Base-by-base conservation (phyloP, 2,888 invertebrate genomes). In the Plagodis pulveraria region DNA sequence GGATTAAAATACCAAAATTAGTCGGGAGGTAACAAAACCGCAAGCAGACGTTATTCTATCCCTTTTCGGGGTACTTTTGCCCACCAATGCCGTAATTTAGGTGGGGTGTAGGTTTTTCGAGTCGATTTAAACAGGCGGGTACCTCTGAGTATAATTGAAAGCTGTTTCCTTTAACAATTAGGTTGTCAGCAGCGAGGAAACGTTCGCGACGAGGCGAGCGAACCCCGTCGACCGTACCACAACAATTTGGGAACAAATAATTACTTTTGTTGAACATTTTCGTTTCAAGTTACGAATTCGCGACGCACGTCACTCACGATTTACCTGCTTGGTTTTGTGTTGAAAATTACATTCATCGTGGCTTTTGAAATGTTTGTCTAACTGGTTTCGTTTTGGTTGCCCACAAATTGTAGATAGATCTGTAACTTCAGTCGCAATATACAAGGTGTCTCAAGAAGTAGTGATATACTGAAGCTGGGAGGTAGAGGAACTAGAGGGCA, bases 101-200 rank as follows among this genome's bases (percentile, higher is more conserved):
- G 67, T 67, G 65, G 65, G 63, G 65, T 69, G 65, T 73, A 74
- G 71, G 71, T 75, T 77, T 78, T 75, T 73, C 67, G 62, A 71
- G 72, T 73, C 73, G 71, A 75, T 74, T 79, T 70, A 70, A 78
- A 75, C 70, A 72, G 70, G 56, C 67, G 62, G 63, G 66, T 70
- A 74, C 70, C 73, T 73, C 63, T 62, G 72, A 66, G 69, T 74
- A 73, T 83, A 83, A 84, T 83, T 84, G 81, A 83, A 85, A 80
- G 78, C 74, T 71, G 79, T 82, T 83, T 78, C 78, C 76, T 80
- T 75, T 75, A 77, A 83, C 82, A 84, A 85, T 87, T 82, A 84
- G 72, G 73, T 77, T 81, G 80, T 83, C 83, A 80, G 80, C 75
- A 61, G 57, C 51, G 62, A 65, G 71, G 63, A 72, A 77, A 71